Conservation (phyloP, 2,113 vertebrate species). For the Hystrix brachyura region DNA sequence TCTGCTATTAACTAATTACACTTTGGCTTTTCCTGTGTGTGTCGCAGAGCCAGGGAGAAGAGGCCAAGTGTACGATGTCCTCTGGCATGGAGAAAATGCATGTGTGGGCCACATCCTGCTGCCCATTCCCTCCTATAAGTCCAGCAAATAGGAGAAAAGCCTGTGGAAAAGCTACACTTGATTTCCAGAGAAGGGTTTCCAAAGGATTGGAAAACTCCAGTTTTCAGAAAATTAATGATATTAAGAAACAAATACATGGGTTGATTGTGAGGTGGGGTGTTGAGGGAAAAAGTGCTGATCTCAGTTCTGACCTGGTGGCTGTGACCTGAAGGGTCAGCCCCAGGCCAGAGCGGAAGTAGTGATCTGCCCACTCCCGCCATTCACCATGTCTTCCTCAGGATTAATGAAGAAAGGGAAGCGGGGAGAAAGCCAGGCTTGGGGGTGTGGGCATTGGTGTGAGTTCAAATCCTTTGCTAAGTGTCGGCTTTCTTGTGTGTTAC, state of each 20-base stretch:
- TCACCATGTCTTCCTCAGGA: background rate
- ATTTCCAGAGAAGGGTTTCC: background rate
- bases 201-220: background rate
- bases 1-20: constrained; percentile 59
- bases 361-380: background rate
- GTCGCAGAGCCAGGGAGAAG: background rate
- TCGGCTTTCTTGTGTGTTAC: background rate
- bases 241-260: background rate
- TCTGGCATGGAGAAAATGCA: background rate
- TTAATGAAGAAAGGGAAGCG: too few relatives aligned
- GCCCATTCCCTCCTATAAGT: background rate
- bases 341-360: background rate
- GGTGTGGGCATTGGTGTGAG: background rate
- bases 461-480: background rate
- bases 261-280: background rate
- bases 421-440: background rate
- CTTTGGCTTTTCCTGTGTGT: constrained; percentile 57
- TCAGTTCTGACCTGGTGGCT: background rate
- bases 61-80: background rate
- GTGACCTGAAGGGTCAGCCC: background rate
- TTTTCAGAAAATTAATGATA: constrained; percentile 21
- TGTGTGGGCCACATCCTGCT: background rate
- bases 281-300: background rate
- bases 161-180: background rate
- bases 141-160: background rate